phyloP scores from a whole-genome alignment of 2,797 vertebrate species.

The Novumbra hubbsi region DNA sequence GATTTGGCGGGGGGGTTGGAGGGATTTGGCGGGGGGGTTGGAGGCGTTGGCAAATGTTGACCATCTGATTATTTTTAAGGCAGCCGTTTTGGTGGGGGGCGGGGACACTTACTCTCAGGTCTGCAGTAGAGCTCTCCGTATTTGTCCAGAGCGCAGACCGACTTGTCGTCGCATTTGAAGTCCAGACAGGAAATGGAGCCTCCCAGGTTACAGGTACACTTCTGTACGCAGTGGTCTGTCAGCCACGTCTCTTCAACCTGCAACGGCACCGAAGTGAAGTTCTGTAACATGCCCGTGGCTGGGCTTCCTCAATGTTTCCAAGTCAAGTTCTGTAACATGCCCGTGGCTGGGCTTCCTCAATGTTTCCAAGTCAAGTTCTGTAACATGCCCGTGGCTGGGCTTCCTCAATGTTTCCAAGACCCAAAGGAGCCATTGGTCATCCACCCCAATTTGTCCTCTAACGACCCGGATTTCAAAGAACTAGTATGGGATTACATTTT shows the following conservation, averaged over 20 bases:
- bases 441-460: too few species aligned
- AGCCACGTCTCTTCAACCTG: conserved; percentile 80
- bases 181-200: conserved; percentile 56
- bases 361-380: too few species aligned
- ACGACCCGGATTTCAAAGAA: too few species aligned
- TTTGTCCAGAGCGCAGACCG: conserved; percentile 65
- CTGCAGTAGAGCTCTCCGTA: conserved; percentile 69
- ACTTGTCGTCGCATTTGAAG: conserved; percentile 63
- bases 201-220: conserved; percentile 65
- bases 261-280: not conserved
- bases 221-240: conserved; percentile 61
- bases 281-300: too few species aligned
- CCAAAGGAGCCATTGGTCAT: too few species aligned
- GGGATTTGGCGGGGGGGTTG: not conserved
- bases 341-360: too few species aligned
- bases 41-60: not conserved
- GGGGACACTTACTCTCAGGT: conserved; percentile 67
- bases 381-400: too few species aligned
- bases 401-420: too few species aligned
- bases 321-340: too few species aligned
- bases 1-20: not conserved
- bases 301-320: too few species aligned
- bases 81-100: not conserved
- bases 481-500: too few species aligned
- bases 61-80: not conserved